Conservation (phyloP, 2,113 vertebrate genomes). For the Nannobrachium achirus region DNA sequence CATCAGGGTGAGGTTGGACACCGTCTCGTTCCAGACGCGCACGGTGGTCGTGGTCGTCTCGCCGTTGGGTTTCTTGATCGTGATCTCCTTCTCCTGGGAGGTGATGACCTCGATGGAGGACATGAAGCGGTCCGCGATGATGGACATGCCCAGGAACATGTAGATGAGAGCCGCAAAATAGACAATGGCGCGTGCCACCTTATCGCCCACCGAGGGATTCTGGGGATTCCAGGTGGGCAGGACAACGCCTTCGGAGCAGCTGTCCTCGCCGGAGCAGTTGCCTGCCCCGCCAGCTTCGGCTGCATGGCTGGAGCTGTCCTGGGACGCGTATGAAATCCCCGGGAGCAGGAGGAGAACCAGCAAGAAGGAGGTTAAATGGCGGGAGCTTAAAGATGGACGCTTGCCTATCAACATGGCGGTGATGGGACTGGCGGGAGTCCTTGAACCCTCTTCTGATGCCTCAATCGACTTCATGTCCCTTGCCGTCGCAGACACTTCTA, state of each 20-base stretch:
- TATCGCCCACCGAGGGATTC: constrained; percentile 85
- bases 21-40: constrained; percentile 87
- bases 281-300: constrained; percentile 1
- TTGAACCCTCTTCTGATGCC: constrained; percentile 19
- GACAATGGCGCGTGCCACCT: constrained; percentile 86
- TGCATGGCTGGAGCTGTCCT: constrained; percentile 51
- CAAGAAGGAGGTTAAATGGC: constrained; percentile 62
- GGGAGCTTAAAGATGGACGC: constrained; percentile 39
- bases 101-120: constrained; percentile 90
- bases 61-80: constrained; percentile 84
- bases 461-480: constrained; percentile 37
- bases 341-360: constrained; percentile 74
- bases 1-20: constrained; percentile 88
- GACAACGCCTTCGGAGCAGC: constrained; percentile 83
- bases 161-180: constrained; percentile 88
- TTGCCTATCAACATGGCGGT: constrained; percentile 60
- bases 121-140: constrained; percentile 88
- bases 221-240: constrained; percentile 87
- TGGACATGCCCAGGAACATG: constrained; percentile 90
- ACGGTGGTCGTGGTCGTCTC: constrained; percentile 84
- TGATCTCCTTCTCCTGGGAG: constrained; percentile 87
- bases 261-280: constrained; percentile 76
- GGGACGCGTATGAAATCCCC: constrained; percentile 65
- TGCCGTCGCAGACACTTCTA: constrained; percentile 28
- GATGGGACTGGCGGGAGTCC: constrained; percentile 9